These are phyloP conservation scores for Tadarida brasiliensis DNA, from an alignment of 2,797 vertebrate species.

Conservation along the genomic window DNA sequence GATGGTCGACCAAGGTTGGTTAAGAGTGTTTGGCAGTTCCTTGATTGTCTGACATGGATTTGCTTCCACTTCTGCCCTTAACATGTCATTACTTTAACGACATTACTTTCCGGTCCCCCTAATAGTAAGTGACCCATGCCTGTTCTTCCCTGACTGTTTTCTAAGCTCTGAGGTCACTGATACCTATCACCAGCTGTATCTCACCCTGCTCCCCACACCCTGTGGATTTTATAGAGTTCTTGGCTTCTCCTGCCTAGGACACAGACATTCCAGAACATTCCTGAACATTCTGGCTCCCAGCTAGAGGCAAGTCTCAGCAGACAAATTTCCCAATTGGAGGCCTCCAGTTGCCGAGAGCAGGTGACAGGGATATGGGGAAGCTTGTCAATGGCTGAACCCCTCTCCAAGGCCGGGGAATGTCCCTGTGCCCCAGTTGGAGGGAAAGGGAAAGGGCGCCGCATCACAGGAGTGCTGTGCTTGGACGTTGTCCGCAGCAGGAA, in stretches of 20 bases:
- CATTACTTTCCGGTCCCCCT: too few relatives aligned
- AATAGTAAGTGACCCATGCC: neutral
- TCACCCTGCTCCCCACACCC: neutral
- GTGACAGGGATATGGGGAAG: neutral
- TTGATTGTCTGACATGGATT: too few relatives aligned
- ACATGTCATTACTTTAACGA: too few relatives aligned
- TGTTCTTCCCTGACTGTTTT: neutral
- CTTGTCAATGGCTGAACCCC: neutral
- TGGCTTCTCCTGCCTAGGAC: conserved; percentile 24
- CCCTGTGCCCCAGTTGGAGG: neutral
- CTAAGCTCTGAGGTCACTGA: conserved; percentile 21
- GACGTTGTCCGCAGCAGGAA: neutral
- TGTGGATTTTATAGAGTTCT: conserved; percentile 34
- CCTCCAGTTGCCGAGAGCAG: neutral
- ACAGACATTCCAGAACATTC: conserved; percentile 55
- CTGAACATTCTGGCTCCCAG: neutral
- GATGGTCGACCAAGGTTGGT: too few relatives aligned
- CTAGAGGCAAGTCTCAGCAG: neutral
- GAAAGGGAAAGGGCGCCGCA: neutral
- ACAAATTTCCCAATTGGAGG: neutral
- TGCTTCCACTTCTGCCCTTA: too few relatives aligned
- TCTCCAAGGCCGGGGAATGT: neutral
- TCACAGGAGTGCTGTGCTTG: neutral
- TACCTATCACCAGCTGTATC: conserved; percentile 11
- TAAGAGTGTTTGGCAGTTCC: too few relatives aligned